phyloP scores from a whole-genome alignment of 2,888 invertebrate genomes.

The Hipparchia semele region DNA sequence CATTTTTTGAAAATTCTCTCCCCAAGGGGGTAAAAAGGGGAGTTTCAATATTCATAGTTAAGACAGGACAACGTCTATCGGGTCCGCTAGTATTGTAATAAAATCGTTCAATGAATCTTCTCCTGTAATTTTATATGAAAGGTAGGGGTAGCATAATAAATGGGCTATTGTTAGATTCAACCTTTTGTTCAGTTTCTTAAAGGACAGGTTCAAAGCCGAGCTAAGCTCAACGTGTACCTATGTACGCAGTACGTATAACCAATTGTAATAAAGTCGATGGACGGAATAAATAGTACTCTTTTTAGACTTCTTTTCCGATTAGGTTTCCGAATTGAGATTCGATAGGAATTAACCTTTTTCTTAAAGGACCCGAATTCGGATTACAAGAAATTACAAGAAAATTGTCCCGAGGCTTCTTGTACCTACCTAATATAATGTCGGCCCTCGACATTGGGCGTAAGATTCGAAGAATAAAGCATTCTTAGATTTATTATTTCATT shows the following conservation, averaged over 20 bases:
- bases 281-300: not conserved
- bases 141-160: slow-evolving; percentile 7
- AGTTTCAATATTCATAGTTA: too few species aligned
- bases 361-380: not conserved
- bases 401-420: too few species aligned
- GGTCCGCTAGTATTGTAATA: not conserved
- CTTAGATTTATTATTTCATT: too few species aligned
- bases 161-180: not conserved
- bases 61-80: too few species aligned
- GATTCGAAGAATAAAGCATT: too few species aligned
- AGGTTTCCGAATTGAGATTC: not conserved
- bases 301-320: not conserved
- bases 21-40: too few species aligned
- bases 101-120: slow-evolving; percentile 2
- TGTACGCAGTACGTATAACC: too few species aligned
- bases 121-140: not conserved
- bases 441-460: too few species aligned
- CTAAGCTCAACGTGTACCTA: slow-evolving; percentile 1
- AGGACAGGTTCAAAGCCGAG: not conserved
- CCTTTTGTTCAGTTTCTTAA: slow-evolving; percentile 11
- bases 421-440: too few species aligned
- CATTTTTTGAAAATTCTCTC: too few species aligned
- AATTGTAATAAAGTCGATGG: not conserved
- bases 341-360: not conserved
- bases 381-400: not conserved